Conservation (phyloP, 64 coral and sea anemone genomes). For the Pachyseris speciosa region DNA sequence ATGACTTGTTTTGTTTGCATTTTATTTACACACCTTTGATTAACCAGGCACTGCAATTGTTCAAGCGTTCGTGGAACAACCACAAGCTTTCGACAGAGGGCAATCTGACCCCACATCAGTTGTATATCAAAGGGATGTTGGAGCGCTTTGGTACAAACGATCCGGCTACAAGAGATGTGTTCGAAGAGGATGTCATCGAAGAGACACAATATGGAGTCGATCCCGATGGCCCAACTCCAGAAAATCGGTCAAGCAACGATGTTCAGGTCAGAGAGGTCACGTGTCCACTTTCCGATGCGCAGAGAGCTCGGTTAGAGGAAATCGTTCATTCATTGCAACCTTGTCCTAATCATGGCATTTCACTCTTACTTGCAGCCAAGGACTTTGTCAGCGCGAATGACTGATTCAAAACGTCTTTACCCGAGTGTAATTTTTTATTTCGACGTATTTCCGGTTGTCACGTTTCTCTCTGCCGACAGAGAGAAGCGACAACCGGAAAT, state of each 20-base stretch:
- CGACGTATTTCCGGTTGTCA: too few relatives aligned
- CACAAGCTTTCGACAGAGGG: neutral
- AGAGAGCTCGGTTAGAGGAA: neutral
- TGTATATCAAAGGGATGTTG: neutral
- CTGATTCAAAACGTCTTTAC: too few relatives aligned
- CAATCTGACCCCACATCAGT: neutral
- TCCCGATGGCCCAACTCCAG: neutral
- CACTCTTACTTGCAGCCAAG: neutral
- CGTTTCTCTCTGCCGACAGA: too few relatives aligned
- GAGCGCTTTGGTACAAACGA: neutral
- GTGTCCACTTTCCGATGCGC: neutral
- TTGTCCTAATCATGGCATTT: neutral
- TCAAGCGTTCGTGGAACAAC: conserved; percentile 11
- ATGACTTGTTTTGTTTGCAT: conserved; percentile 4
- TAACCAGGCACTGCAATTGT: neutral
- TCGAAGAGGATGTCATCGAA: neutral
- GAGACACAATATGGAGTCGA: neutral
- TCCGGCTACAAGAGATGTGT: neutral
- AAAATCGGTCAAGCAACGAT: neutral
- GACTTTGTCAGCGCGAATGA: too few relatives aligned
- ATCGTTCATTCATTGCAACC: neutral
- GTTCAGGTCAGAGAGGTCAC: neutral
- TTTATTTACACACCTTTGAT: conserved; percentile 9
- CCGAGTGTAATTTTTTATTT: too few relatives aligned
- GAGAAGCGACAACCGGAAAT: too few relatives aligned